These are phyloP conservation scores for Tigriopus japonicus DNA, from an alignment of 1,140 invertebrate species.

Conservation along the genomic window DNA sequence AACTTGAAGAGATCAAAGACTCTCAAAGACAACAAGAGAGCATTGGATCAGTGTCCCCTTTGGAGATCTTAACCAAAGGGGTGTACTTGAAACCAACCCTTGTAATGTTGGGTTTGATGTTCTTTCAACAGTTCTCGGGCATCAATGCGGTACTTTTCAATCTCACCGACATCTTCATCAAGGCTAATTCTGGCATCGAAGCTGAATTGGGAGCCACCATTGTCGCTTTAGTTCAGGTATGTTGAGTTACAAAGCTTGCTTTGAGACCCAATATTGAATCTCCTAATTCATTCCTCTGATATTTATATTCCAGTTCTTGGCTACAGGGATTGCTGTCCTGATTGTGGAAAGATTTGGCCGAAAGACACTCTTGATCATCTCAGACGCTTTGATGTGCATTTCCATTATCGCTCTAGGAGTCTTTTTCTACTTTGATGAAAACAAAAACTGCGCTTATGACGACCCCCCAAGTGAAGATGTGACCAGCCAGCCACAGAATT, in stretches of 20 bases:
- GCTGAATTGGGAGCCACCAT: constrained; percentile 22
- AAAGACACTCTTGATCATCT: constrained; percentile 21
- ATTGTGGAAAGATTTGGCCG: constrained; percentile 24
- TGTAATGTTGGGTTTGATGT: constrained; percentile 28
- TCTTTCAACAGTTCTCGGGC: constrained; percentile 51
- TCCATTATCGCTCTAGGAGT: constrained; percentile 30
- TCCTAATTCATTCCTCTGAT: not conserved
- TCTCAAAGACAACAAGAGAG: constrained; percentile 27
- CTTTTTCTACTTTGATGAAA: constrained; percentile 49
- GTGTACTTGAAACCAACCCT: constrained; percentile 30
- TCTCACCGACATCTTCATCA: constrained; percentile 48
- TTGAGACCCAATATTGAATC: not conserved
- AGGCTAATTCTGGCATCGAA: constrained; percentile 20
- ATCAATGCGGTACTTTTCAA: constrained; percentile 59
- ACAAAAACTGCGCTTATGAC: constrained; percentile 24
- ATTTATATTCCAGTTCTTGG: not conserved
- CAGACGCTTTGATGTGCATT: constrained; percentile 39
- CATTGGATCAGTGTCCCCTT: not conserved
- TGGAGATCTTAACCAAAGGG: not conserved
- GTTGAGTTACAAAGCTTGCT: constrained; percentile 26
- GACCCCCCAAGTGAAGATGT: not conserved
- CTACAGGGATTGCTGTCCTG: constrained; percentile 22
- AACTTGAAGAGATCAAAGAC: constrained; percentile 2
- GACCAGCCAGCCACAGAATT: constrained; percentile 27
- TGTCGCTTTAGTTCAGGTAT: constrained; percentile 29